Conservation (phyloP, 2,888 invertebrate species). For the Cabera pusaria region DNA sequence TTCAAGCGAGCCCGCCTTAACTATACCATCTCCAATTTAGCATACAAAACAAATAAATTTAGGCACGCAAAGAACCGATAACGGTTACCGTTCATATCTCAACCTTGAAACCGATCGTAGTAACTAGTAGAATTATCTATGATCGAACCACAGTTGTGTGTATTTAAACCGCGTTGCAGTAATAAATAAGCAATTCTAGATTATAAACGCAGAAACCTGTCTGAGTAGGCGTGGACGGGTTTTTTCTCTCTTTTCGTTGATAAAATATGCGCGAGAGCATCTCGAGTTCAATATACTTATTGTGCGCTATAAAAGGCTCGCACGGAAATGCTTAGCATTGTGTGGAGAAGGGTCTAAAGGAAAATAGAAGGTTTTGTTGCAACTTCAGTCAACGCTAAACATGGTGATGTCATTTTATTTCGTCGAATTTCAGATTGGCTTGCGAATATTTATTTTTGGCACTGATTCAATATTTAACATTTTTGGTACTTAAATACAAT, state of each 20-base stretch:
- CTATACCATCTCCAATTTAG: conserved; percentile 7
- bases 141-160: no score
- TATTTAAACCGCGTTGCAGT: no score
- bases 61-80: no score
- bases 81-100: conserved; percentile 31
- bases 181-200: conserved; percentile 59
- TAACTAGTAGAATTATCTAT: no score
- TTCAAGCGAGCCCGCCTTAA: no score
- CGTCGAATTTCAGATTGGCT: neutral
- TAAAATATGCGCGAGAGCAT: conserved; percentile 48
- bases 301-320: conserved; percentile 31
- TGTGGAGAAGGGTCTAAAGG: conserved; percentile 5
- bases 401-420: conserved; percentile 5
- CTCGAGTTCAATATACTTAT: conserved; percentile 49
- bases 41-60: conserved; percentile 18
- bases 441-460: no score
- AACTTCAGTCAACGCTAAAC: no score
- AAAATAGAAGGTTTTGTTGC: neutral
- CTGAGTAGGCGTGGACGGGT: conserved; percentile 51
- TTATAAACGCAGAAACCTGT: conserved; percentile 41
- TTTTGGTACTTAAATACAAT: no score
- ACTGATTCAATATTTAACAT: no score
- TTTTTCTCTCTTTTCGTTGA: conserved; percentile 58
- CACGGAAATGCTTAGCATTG: conserved; percentile 26
- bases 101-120: conserved; percentile 31